Evolutionary conservation across 2,888 invertebrate genomes (phyloP).

Genomic region (Sicus ferrugineus): DNA sequence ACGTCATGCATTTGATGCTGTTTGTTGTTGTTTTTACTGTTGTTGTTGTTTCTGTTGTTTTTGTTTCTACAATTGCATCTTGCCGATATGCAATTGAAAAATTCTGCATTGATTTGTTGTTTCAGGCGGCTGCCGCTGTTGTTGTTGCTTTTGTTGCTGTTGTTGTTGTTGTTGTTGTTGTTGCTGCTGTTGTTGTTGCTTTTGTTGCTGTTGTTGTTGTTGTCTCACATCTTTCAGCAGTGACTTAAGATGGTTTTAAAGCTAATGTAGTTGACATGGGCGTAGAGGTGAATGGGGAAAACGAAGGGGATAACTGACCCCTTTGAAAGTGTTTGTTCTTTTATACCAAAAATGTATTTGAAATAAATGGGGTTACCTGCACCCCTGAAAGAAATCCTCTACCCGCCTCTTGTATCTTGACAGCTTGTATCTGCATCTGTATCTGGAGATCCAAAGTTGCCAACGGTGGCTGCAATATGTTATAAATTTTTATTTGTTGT

Average conservation of each 20-base stretch:
- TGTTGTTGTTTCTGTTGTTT: slow-evolving; percentile 1
- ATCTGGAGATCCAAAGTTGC: background rate
- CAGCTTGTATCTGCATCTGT: background rate
- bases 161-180: background rate
- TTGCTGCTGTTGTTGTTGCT: background rate
- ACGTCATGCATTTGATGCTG: slow-evolving; percentile 12
- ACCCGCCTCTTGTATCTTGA: no score
- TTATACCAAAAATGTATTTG: no score
- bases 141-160: background rate
- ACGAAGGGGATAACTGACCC: no score
- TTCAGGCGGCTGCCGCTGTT: slow-evolving; percentile 7
- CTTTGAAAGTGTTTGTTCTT: no score
- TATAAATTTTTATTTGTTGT: background rate
- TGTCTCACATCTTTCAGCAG: background rate
- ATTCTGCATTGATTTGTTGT: slow-evolving; percentile 31
- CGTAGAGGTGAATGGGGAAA: no score
- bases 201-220: slow-evolving; percentile 16
- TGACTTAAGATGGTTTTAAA: no score
- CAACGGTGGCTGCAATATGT: background rate
- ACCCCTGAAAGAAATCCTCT: no score
- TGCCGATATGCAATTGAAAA: slow-evolving; percentile 6
- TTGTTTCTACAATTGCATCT: slow-evolving; percentile 44
- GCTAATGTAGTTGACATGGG: no score
- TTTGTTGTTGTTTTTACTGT: background rate
- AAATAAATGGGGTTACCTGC: no score